These are phyloP conservation scores for Zelleria hepariella DNA, from an alignment of 2,888 invertebrate genomes.

Conservation along the genomic window DNA sequence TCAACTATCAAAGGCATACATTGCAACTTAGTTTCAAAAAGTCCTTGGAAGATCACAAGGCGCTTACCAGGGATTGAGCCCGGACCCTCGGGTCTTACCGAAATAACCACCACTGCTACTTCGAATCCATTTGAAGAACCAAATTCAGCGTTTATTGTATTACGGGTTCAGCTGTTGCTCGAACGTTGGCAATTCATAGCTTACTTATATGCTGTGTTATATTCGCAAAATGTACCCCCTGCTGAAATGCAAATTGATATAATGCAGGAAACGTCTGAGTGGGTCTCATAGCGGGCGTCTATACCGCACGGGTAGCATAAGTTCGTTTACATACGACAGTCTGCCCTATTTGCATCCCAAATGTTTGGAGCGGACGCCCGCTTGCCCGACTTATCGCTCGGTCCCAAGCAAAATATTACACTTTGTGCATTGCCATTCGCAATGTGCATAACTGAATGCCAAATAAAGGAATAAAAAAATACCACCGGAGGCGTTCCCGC, in stretches of 20 bases:
- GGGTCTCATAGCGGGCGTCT: constrained; percentile 66
- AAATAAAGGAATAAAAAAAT: constrained; percentile 68
- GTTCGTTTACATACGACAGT: constrained; percentile 71
- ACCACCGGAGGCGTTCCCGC: constrained; percentile 66
- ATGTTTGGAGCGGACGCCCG: constrained; percentile 58
- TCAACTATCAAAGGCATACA: too few species aligned
- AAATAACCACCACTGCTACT: too few species aligned
- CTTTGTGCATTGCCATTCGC: constrained; percentile 66
- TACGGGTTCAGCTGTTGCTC: neutral
- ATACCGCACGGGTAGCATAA: constrained; percentile 66
- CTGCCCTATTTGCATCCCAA: constrained; percentile 69
- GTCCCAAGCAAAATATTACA: constrained; percentile 66
- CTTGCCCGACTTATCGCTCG: constrained; percentile 48
- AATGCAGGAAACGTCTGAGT: constrained; percentile 72
- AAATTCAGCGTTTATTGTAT: neutral
- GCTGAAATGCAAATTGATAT: constrained; percentile 70
- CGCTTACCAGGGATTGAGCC: too few species aligned
- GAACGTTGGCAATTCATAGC: neutral
- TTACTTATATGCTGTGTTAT: neutral
- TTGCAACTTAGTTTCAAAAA: too few species aligned
- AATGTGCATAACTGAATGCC: constrained; percentile 70
- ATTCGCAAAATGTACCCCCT: constrained; percentile 18
- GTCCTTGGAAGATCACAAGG: too few species aligned
- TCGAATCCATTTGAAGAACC: neutral
- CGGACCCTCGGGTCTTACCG: too few species aligned